Evolutionary conservation across 1,140 invertebrate genomes (phyloP), one percentile per base, ranked within the genome.

Genomic region (Polypedilum vanderplanki): DNA sequence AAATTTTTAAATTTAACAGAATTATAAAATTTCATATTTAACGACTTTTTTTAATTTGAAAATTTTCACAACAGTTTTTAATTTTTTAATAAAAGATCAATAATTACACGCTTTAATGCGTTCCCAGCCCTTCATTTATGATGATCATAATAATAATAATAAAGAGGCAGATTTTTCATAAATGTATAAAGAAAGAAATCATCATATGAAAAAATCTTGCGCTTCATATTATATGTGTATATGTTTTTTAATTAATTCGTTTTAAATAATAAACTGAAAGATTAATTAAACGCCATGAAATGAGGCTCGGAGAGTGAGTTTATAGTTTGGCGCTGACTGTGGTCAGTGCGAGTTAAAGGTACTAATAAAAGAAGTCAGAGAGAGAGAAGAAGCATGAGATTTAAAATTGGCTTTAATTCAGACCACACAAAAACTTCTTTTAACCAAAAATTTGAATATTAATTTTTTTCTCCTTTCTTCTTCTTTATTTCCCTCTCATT

Each of bases 181-280:
- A 67, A 70, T n/a, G 17, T 18, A 18, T 67, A 18, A 8, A 8
- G n/a, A 67, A 67, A 17, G 17, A 67, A 67, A 67, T 57, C 10
- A 57, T 8, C 46, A 67, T 3, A 67, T n/a, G 7, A 67, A 70
- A 70, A 70, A 70, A 70, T 70, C 12, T 57, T 12, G n/a, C 12
- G 46, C 46, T 12, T n/a, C 12, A 57, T 3, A 57, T 57, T 33
- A 33, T 33, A 33, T 33, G 1, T 33, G 24, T 33, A 33, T 33
- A 33, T 33, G 12, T 57, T 57, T 57, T 57, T 57, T 57, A 57
- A 57, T 57, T 57, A 57, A 57, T 57, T 57, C 46, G 46, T 57
- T 57, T 70, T 70, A 70, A 70, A 20, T 70, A 70, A 70, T 70
- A 70, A 70, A 70, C 65, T 70, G 65, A 70, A 70, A 70, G 65